Evolutionary conservation across 2,888 invertebrate genomes (phyloP).

Genomic region (Tromatobia lineatoria): DNA sequence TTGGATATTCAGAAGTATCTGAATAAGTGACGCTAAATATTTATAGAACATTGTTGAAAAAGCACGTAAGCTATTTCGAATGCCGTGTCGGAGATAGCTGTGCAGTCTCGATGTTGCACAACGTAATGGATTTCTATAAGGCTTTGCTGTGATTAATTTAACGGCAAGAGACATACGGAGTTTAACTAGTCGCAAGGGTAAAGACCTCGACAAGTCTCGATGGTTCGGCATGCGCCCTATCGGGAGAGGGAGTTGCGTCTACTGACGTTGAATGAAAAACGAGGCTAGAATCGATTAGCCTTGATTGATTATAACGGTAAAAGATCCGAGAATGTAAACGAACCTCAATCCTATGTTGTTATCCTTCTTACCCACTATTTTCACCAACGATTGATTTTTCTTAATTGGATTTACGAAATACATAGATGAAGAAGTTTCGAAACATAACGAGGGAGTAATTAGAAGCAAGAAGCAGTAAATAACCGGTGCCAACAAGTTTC

Average conservation of each 20-base stretch:
- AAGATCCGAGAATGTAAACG: conserved; percentile 52
- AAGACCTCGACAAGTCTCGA: conserved; percentile 18
- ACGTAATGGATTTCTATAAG: neutral
- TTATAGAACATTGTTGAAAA: neutral
- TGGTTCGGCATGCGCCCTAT: conserved; percentile 9
- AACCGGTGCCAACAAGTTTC: conserved; percentile 9
- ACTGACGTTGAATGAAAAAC: conserved; percentile 52
- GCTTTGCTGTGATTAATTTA: conserved; percentile 41
- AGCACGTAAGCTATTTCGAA: conserved; percentile 3
- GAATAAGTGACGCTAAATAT: neutral
- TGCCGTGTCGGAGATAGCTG: neutral
- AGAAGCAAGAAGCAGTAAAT: conserved; percentile 4
- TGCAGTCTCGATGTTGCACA: neutral
- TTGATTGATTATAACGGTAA: conserved; percentile 55
- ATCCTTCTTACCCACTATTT: conserved; percentile 18
- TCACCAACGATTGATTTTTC: conserved; percentile 48
- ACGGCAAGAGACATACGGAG: neutral
- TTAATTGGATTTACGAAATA: conserved; percentile 27
- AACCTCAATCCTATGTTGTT: conserved; percentile 22
- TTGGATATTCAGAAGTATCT: neutral
- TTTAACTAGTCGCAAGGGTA: neutral
- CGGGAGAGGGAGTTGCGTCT: neutral
- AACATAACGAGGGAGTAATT: conserved; percentile 25
- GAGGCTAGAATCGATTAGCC: conserved; percentile 59
- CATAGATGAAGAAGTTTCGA: neutral